phyloP scores from a whole-genome alignment of 2,888 invertebrate species.

The Drosophila leonis region DNA sequence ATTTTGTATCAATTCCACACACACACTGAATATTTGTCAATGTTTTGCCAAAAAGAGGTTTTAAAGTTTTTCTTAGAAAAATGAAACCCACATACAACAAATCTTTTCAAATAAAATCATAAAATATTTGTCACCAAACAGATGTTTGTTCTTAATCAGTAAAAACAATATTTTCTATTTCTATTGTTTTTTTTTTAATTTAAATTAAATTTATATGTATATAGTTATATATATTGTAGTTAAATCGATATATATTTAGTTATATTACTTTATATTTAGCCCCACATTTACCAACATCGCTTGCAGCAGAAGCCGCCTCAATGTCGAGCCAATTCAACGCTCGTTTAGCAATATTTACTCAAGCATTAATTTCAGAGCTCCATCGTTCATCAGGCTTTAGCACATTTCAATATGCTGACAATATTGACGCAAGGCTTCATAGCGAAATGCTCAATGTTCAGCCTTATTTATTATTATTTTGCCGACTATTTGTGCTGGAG shows the following conservation, averaged over 20 bases:
- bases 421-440: conserved; percentile 44
- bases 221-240: no score
- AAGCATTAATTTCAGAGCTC: conserved; percentile 12
- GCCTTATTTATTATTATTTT: conserved; percentile 8
- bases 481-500: conserved; percentile 28
- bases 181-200: background rate
- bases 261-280: no score
- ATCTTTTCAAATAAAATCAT: no score
- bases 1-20: no score
- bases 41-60: no score
- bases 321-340: conserved; percentile 11
- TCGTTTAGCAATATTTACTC: conserved; percentile 15
- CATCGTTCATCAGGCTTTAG: conserved; percentile 4
- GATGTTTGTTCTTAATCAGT: background rate
- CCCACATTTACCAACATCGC: background rate
- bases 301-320: background rate
- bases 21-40: no score
- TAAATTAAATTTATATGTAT: background rate
- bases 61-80: no score
- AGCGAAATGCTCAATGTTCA: conserved; percentile 6
- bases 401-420: conserved; percentile 28
- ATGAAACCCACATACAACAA: no score
- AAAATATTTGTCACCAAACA: no score
- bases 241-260: no score
- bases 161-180: background rate